These are phyloP conservation scores for Rhagonycha fulva DNA, from an alignment of 2,888 invertebrate species.

Conservation along the genomic window DNA sequence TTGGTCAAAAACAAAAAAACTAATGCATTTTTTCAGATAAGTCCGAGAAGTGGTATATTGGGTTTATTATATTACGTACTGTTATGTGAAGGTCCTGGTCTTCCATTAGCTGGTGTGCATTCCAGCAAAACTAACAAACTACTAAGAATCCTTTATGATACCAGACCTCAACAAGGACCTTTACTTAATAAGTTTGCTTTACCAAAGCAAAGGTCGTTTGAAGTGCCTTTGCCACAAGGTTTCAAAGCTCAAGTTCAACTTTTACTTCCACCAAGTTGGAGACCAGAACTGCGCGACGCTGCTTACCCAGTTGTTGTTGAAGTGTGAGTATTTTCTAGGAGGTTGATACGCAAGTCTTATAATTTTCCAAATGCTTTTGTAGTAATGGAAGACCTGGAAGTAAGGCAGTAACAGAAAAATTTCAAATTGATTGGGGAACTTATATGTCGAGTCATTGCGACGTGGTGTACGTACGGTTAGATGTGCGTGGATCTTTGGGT, in stretches of 20 bases:
- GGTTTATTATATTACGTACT: constrained; percentile 68
- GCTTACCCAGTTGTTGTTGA: constrained; percentile 88
- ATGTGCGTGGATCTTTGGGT: constrained; percentile 83
- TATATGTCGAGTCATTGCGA: constrained; percentile 91
- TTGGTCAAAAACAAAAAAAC: constrained; percentile 6
- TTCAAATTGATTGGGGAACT: constrained; percentile 87
- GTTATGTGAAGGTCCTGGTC: constrained; percentile 89
- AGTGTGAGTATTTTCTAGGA: constrained; percentile 64
- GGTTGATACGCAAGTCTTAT: too few relatives aligned
- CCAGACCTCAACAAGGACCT: constrained; percentile 69
- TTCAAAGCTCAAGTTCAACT: constrained; percentile 87
- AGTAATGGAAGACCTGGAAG: constrained; percentile 93
- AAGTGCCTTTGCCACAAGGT: constrained; percentile 84
- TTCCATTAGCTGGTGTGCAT: constrained; percentile 83
- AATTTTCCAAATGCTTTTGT: constrained; percentile 19
- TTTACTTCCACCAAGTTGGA: constrained; percentile 85
- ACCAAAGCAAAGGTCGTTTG: constrained; percentile 80
- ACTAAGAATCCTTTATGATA: constrained; percentile 77
- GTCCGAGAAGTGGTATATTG: constrained; percentile 44
- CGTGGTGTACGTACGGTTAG: constrained; percentile 88
- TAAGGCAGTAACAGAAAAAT: constrained; percentile 87
- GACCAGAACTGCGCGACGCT: constrained; percentile 82
- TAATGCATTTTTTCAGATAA: constrained; percentile 42
- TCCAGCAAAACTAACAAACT: constrained; percentile 76
- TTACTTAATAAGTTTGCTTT: constrained; percentile 78